These are phyloP conservation scores for Heptranchias perlo DNA, from an alignment of 2,113 vertebrate genomes.

Conservation along the genomic window DNA sequence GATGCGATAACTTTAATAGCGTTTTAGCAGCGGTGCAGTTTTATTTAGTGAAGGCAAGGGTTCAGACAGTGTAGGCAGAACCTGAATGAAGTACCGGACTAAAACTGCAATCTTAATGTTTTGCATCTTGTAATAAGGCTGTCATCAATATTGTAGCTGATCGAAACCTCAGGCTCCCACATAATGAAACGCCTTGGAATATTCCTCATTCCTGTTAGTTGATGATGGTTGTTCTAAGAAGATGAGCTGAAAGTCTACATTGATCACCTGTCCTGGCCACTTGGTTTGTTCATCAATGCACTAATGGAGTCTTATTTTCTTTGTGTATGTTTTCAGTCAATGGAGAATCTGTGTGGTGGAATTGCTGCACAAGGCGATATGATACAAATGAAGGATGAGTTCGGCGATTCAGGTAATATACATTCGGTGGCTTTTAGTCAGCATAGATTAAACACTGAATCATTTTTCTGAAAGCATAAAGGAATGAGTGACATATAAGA, in stretches of 20 bases:
- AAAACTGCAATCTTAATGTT: not conserved
- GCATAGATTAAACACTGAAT: not conserved
- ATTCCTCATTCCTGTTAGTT: not conserved
- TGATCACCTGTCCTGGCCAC: not conserved
- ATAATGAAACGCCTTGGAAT: not conserved
- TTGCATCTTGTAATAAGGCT: not conserved
- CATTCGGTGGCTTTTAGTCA: not conserved
- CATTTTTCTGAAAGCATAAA: not conserved
- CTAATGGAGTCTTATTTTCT: not conserved
- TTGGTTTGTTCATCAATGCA: not conserved
- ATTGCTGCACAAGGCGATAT: slow-evolving; percentile 58
- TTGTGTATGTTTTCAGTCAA: slow-evolving; percentile 57
- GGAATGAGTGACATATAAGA: not conserved
- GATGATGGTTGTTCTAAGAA: not conserved
- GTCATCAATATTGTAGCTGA: not conserved
- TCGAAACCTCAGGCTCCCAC: not conserved
- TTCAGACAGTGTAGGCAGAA: not conserved
- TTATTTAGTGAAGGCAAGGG: not conserved
- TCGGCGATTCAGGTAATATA: slow-evolving; percentile 54
- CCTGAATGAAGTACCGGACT: not conserved
- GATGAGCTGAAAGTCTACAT: not conserved
- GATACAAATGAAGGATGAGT: slow-evolving; percentile 47
- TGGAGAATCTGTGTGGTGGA: slow-evolving; percentile 77
- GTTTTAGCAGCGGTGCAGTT: not conserved
- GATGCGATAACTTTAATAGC: not conserved